Conservation (phyloP, 2,888 invertebrate genomes). For the Chorisops tibialis region DNA sequence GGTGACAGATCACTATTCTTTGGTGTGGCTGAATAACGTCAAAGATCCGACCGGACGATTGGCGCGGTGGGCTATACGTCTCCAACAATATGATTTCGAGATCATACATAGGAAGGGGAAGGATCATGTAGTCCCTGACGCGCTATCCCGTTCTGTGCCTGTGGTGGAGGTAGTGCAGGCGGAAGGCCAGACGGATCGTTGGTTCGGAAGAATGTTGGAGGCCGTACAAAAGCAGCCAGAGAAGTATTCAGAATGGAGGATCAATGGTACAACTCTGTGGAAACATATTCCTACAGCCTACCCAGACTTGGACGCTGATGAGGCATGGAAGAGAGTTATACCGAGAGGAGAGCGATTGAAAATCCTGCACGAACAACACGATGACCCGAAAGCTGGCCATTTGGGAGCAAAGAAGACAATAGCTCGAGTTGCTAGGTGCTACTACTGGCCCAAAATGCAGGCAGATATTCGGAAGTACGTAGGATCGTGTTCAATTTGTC, state of each 20-base stretch:
- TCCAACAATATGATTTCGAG: conserved; percentile 32
- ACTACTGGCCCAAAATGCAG: too few relatives aligned
- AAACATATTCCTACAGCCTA: not conserved
- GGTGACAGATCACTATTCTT: conserved; percentile 24
- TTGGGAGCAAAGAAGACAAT: not conserved
- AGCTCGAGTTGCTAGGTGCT: not conserved
- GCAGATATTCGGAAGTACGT: too few relatives aligned
- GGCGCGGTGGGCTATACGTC: conserved; percentile 35
- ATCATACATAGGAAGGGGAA: too few relatives aligned
- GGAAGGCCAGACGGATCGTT: not conserved
- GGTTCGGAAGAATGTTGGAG: not conserved
- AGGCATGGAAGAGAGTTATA: not conserved
- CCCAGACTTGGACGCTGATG: not conserved
- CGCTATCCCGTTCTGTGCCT: conserved; percentile 29
- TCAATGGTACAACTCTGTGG: not conserved
- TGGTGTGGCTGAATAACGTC: too few relatives aligned
- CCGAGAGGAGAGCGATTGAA: too few relatives aligned
- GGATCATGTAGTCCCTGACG: conserved; percentile 36
- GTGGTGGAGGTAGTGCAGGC: not conserved
- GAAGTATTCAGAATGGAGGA: too few relatives aligned
- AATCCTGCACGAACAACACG: too few relatives aligned
- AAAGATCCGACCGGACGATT: conserved; percentile 36
- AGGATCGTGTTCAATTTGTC: not conserved
- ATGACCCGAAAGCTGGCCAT: conserved; percentile 2
- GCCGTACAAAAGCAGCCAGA: too few relatives aligned